Evolutionary conservation across 2,797 vertebrate genomes (phyloP), one percentile per base, ranked within the genome.

Genomic region (Muscicapa comitata): DNA sequence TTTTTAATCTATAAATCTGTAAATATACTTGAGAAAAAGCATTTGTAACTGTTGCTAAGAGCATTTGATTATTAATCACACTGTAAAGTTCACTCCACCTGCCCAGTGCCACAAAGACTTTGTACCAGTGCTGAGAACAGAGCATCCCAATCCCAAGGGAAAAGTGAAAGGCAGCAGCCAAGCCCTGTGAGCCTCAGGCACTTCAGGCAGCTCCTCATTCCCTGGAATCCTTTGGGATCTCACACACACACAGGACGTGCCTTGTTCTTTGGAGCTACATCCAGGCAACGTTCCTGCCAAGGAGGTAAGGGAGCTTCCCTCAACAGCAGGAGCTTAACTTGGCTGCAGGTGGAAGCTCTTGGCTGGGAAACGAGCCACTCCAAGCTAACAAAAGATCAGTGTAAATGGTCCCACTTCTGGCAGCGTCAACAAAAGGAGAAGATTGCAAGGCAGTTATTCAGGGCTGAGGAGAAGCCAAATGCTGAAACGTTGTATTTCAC

Each of bases 281-380:
- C 47, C 76, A 71, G 55, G 37, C 26, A 57, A 5, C 9, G 26
- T 1, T 25, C 47, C 70, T 86, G 83, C 76, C 86, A 53, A 38
- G 48, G 24, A 66, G 38, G 17, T 3, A 9, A 58, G 51, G 28
- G 42, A 76, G 50, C 57, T 88, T 17, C 58, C 57, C 57, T 54
- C 18, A 31, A 4, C 33, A 86, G 82, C 73, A 51, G 35, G 23
- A 86, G 66, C 53, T 40, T 4, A 18, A 12, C 47, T 66, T 28
- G 33, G 75, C 88, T 76, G 76, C 47, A 58, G 19, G 1, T 65
- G 76, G 79, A 24, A 87, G 55, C 14, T 16, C 72, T 87, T 80
- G 88, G 76, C 88, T 70, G 73, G 50, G 65, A 91, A 82, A 67
- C 11, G 35, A 79, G 37, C 71, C 81, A 77, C 61, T 89, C 65